phyloP scores from a whole-genome alignment of 2,888 invertebrate species.

The Strigamia maritima region DNA sequence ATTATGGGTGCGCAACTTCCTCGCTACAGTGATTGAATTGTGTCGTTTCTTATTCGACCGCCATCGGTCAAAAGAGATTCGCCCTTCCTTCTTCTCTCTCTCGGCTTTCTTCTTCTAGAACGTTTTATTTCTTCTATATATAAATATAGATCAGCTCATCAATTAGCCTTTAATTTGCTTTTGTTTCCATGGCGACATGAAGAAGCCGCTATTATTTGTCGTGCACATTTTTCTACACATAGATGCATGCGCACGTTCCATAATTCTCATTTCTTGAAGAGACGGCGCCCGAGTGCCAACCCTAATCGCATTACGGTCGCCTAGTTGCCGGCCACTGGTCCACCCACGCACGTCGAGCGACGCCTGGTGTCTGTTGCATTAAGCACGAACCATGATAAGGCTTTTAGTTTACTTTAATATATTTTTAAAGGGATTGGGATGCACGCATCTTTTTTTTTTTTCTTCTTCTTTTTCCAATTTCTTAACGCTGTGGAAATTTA shows the following conservation, averaged over 20 bases:
- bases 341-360: slow-evolving; percentile 9
- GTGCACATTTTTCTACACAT: not conserved
- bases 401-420: not conserved
- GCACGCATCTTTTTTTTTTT: no score
- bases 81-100: not conserved
- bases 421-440: not conserved
- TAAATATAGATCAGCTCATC: not conserved
- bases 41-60: not conserved
- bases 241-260: not conserved
- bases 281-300: slow-evolving; percentile 6
- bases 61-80: not conserved
- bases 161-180: not conserved
- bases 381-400: not conserved
- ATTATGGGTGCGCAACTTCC: not conserved
- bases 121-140: not conserved
- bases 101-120: not conserved
- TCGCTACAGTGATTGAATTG: not conserved
- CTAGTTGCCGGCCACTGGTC: slow-evolving; percentile 16
- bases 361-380: slow-evolving; percentile 26
- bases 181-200: not conserved
- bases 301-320: slow-evolving; percentile 26
- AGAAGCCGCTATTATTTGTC: not conserved
- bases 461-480: not conserved
- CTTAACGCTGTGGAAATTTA: not conserved
- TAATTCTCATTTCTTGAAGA: slow-evolving; percentile 1